phyloP scores from a whole-genome alignment of 1,140 invertebrate genomes.

The Bombus polaris region DNA sequence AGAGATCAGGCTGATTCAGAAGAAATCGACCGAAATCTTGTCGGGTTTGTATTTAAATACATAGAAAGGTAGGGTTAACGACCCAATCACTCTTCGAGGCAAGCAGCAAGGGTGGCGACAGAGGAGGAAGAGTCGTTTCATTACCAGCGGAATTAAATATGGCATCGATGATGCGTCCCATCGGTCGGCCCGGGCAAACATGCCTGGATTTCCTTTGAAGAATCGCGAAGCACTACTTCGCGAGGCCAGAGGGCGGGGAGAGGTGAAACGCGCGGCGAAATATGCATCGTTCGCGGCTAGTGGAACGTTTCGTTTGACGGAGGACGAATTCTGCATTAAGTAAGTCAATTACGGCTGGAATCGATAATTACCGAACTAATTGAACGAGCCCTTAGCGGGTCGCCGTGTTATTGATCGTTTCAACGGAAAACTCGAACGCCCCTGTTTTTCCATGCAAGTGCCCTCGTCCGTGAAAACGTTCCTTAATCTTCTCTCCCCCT shows the following conservation, averaged over 20 bases:
- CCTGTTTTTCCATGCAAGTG: slow-evolving; percentile 29
- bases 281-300: slow-evolving; percentile 52
- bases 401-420: slow-evolving; percentile 34
- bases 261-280: slow-evolving; percentile 28
- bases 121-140: slow-evolving; percentile 23
- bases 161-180: slow-evolving; percentile 39
- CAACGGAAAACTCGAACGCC: slow-evolving; percentile 18
- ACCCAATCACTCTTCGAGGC: neutral
- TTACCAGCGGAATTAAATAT: slow-evolving; percentile 47
- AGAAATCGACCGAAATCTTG: neutral
- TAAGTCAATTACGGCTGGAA: slow-evolving; percentile 52
- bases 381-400: slow-evolving; percentile 48
- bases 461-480: slow-evolving; percentile 37
- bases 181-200: slow-evolving; percentile 29
- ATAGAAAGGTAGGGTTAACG: slow-evolving; percentile 36
- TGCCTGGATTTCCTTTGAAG: slow-evolving; percentile 42
- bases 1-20: neutral
- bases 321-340: slow-evolving; percentile 54
- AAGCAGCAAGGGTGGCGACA: neutral
- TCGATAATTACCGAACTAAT: slow-evolving; percentile 60
- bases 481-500: slow-evolving; percentile 40
- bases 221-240: slow-evolving; percentile 31
- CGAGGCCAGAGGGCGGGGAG: neutral
- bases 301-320: slow-evolving; percentile 45
- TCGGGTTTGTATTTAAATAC: slow-evolving; percentile 2